A percentile compares a stretch with the other conserved stretches of the same genome.
Conservation (phyloP, 2,888 invertebrate genomes). For the Polietes domitor region DNA sequence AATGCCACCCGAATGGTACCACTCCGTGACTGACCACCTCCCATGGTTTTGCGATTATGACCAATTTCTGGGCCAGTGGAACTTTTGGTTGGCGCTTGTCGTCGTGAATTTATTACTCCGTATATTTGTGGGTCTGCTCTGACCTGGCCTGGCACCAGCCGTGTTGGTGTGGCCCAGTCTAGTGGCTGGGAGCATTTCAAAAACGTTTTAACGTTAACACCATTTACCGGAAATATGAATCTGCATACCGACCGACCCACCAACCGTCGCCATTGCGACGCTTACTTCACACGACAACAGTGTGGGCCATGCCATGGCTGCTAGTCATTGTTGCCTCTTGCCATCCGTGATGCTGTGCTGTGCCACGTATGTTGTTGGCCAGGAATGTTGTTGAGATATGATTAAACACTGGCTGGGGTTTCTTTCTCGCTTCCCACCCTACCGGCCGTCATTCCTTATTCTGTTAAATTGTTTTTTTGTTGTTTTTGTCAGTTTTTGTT, state of each 20-base stretch:
- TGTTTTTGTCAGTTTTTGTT: too few relatives aligned
- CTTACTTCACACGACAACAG: too few relatives aligned
- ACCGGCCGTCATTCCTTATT: background rate
- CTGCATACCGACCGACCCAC: background rate
- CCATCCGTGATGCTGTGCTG: too few relatives aligned
- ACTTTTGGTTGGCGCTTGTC: conserved; percentile 50
- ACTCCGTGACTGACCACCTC: too few relatives aligned
- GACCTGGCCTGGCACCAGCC: background rate
- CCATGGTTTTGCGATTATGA: too few relatives aligned
- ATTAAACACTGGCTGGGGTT: conserved; percentile 32
- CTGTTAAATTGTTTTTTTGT: too few relatives aligned
- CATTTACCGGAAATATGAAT: conserved; percentile 47
- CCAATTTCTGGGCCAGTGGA: too few relatives aligned
- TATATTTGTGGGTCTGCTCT: background rate
- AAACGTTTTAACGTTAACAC: conserved; percentile 51
- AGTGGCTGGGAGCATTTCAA: conserved; percentile 17
- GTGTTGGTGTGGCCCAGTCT: background rate
- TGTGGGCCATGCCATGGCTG: too few relatives aligned
- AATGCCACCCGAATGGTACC: too few relatives aligned
- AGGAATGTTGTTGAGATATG: background rate
- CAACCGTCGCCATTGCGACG: background rate
- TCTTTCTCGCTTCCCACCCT: conserved; percentile 10
- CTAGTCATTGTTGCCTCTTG: background rate
- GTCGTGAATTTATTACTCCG: conserved; percentile 59
- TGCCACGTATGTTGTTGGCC: too few relatives aligned